Conservation (phyloP, 2,888 invertebrate species). For the Eustalomyia histrio region DNA sequence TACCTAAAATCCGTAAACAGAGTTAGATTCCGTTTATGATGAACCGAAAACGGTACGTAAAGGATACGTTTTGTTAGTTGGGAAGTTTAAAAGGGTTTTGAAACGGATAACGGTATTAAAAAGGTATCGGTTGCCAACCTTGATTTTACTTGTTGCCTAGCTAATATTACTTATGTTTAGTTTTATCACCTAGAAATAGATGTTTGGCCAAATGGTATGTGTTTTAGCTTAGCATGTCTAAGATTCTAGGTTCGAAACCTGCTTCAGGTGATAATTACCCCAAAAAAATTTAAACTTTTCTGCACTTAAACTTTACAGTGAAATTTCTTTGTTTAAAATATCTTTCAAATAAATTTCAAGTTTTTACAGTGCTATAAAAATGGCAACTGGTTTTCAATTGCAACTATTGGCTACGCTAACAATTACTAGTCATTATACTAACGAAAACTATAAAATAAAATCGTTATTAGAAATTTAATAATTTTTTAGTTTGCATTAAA, state of each 20-base stretch:
- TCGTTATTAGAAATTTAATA: background rate
- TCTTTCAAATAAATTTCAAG: constrained; percentile 44
- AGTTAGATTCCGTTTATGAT: too few relatives aligned
- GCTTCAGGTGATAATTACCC: background rate
- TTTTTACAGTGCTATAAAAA: constrained; percentile 46
- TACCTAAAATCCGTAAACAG: too few relatives aligned
- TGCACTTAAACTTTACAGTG: constrained; percentile 30
- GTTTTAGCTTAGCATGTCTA: background rate
- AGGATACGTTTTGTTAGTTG: too few relatives aligned
- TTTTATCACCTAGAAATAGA: background rate
- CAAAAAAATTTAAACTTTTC: background rate
- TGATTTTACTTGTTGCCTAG: constrained; percentile 15
- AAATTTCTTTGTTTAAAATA: constrained; percentile 53
- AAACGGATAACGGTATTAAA: too few relatives aligned
- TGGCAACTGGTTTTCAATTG: constrained; percentile 46
- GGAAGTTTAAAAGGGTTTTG: too few relatives aligned
- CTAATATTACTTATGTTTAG: background rate
- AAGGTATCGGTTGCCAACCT: too few relatives aligned
- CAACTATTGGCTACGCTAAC: constrained; percentile 56
- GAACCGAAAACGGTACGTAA: too few relatives aligned
- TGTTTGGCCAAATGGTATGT: constrained; percentile 36
- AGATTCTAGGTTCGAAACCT: constrained; percentile 30
- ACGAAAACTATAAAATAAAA: constrained; percentile 37
- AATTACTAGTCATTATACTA: constrained; percentile 54
- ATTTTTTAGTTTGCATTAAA: too few relatives aligned